phyloP scores from a whole-genome alignment of 2,888 invertebrate genomes.

The Erebia epiphron region DNA sequence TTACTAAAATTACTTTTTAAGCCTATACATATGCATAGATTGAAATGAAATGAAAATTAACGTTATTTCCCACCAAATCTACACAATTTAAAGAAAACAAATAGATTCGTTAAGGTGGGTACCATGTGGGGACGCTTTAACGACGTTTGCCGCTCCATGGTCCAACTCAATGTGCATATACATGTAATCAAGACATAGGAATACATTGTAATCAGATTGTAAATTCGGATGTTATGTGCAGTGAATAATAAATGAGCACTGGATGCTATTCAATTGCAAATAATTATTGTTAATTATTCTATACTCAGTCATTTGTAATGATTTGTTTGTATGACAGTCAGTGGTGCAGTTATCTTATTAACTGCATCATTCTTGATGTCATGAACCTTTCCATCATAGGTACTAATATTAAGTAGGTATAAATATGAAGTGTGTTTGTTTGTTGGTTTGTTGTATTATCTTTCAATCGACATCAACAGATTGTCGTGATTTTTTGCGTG shows the following conservation, averaged over 20 bases:
- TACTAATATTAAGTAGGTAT: too few relatives aligned
- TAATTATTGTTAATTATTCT: conserved; percentile 18
- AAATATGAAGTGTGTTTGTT: too few relatives aligned
- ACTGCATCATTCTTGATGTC: background rate
- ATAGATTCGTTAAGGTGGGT: too few relatives aligned
- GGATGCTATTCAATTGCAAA: conserved; percentile 16
- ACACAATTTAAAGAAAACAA: too few relatives aligned
- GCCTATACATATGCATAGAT: too few relatives aligned
- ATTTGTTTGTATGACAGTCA: background rate
- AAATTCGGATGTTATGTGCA: conserved; percentile 32
- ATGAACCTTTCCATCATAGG: background rate
- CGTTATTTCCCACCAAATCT: too few relatives aligned
- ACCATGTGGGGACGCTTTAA: too few relatives aligned
- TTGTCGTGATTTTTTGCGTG: too few relatives aligned
- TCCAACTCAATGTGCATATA: background rate
- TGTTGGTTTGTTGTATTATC: too few relatives aligned
- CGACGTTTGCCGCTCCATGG: background rate
- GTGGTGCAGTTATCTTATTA: background rate
- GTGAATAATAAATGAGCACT: conserved; percentile 34
- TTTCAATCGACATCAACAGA: too few relatives aligned
- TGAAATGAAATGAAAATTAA: too few relatives aligned
- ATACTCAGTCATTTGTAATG: background rate
- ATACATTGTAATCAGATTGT: conserved; percentile 34
- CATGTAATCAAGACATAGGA: conserved; percentile 36
- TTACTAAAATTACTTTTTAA: too few relatives aligned